Conservation (phyloP, 2,888 invertebrate genomes). For the Leptinotarsa haldemani region DNA sequence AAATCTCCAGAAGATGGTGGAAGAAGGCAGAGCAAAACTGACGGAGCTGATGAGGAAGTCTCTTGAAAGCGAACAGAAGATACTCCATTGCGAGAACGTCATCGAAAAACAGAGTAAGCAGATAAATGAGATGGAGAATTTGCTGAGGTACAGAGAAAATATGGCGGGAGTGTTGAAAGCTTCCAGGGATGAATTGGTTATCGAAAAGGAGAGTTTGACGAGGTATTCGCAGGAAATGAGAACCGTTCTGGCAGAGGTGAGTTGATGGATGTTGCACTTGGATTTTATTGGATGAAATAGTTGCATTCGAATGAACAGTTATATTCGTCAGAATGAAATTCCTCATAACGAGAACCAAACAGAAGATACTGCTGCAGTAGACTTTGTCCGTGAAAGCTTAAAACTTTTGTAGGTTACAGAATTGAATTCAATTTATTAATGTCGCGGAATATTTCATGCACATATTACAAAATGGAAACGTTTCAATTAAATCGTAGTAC, state of each 20-base stretch:
- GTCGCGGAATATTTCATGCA: no score
- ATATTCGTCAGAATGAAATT: no score
- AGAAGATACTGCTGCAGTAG: no score
- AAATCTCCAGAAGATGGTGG: conserved; percentile 59
- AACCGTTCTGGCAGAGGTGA: conserved; percentile 57
- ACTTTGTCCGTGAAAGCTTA: no score
- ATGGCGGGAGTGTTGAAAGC: conserved; percentile 71
- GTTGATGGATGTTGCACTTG: background rate
- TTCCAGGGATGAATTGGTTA: conserved; percentile 68
- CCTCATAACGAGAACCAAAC: no score
- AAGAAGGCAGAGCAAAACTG: conserved; percentile 59
- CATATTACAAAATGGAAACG: no score
- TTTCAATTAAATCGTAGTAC: no score
- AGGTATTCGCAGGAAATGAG: conserved; percentile 60
- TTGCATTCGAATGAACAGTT: no score
- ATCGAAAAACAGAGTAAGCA: conserved; percentile 72
- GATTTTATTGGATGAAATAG: no score
- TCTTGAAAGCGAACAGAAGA: conserved; percentile 60
- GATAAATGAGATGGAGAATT: conserved; percentile 72
- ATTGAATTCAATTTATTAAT: no score
- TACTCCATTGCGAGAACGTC: conserved; percentile 70
- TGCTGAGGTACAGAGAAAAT: conserved; percentile 73
- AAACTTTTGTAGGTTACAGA: no score
- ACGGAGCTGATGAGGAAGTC: conserved; percentile 52
- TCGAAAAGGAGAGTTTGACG: conserved; percentile 66